Base-by-base conservation (phyloP, 2,888 invertebrate genomes). In the Cataglyphis albicans region DNA sequence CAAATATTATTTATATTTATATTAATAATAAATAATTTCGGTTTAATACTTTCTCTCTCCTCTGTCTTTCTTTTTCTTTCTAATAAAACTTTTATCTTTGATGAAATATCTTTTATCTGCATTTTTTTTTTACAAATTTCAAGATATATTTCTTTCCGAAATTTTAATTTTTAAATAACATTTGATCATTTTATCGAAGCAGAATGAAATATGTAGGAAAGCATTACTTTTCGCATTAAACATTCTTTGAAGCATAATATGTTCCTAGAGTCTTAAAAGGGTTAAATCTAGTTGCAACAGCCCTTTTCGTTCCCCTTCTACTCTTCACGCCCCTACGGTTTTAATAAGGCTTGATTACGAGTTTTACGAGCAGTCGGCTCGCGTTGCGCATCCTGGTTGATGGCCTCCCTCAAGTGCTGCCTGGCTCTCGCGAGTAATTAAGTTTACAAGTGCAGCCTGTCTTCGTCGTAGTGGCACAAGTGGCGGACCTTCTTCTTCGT, bases 281-380 rank as follows among this genome's bases (percentile, higher is more conserved):
- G 82, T 80, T 80, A 68, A 78, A 82, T 67, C 65, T 80, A 80
- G 78, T 72, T 67, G 83, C 65, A 67, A 38, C 48, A 48, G 25
- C 74, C 81, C 74, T 68, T 57, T 68, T 81, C 86, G 74, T 73
- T 72, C 82, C 63, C 65, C 44, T 52, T 44, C 35, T 41, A 35
- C 74, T 41, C 55, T 76, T 75, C 78, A 70, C 67, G 67, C 52
- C 81, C 83, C 63, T 74, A 67, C 74, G 84, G 86, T 89, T 89
- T 84, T 89, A 90, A 90, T 90, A 88, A 89, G 86, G 81, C 88
- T 88, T 90, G 86, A 90, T 90, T 88, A 86, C 89, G 75, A 84
- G 84, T 82, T 90, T 84, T 87, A 87, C 89, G 87, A 87, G 80
- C 74, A 80, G 73, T 74, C 67, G 41, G 83, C 82, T 64, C 78